These are phyloP conservation scores for Chelon auratus DNA, from an alignment of 2,797 vertebrate species.

Conservation along the genomic window DNA sequence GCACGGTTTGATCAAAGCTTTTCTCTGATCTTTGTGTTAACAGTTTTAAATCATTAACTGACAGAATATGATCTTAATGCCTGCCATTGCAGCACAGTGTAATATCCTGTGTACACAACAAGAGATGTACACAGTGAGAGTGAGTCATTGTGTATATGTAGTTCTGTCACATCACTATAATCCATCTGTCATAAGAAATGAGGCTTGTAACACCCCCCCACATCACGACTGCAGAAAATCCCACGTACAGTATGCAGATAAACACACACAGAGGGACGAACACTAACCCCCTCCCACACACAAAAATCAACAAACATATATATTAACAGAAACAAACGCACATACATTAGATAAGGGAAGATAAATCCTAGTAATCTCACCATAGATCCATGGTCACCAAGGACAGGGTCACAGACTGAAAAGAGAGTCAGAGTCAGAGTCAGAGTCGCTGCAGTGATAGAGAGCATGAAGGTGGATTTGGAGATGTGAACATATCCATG, in stretches of 20 bases:
- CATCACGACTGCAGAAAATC: background rate
- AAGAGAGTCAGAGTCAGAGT: conserved; percentile 53
- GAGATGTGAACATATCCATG: conserved; percentile 17
- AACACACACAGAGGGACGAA: conserved; percentile 6
- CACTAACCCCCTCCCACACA: conserved; percentile 39
- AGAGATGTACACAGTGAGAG: conserved; percentile 20
- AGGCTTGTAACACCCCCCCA: conserved; percentile 37
- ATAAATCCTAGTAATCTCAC: conserved; percentile 75
- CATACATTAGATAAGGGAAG: background rate
- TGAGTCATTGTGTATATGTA: conserved; percentile 44
- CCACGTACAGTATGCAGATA: conserved; percentile 10
- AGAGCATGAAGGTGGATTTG: conserved; percentile 34
- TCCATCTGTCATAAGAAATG: conserved; percentile 55
- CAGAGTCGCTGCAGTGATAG: conserved; percentile 34
- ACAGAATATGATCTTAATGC: conserved; percentile 28
- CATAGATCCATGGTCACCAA: conserved; percentile 98
- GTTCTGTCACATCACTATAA: conserved; percentile 50
- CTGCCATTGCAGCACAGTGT: conserved; percentile 18
- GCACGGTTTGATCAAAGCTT: background rate
- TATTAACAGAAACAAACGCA: background rate
- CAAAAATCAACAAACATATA: conserved; percentile 3
- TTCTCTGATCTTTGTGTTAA: conserved; percentile 33
- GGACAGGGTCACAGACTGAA: conserved; percentile 96
- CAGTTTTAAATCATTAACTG: background rate
- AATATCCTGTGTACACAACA: conserved; percentile 15